Evolutionary conservation across 2,113 vertebrate genomes (phyloP), one percentile per base, ranked within the genome.

Genomic region (Macquaria ambigua): DNA sequence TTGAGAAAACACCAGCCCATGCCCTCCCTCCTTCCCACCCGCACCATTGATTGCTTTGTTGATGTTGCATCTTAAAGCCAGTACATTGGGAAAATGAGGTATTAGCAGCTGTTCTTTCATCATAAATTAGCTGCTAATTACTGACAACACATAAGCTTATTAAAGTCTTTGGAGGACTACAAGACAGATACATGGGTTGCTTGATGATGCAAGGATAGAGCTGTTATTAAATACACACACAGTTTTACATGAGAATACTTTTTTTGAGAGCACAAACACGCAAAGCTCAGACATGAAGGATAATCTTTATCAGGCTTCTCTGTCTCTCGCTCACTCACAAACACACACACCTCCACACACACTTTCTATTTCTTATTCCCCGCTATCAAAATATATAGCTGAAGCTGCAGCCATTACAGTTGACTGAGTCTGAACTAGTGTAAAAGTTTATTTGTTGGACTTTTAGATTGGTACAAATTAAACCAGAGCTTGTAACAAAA

Each of bases 51-150:
- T 87, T 69, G 52, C 77, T 83, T 79, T 82, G 83, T 90, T 89
- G 72, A 83, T 86, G 78, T 59, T 72, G 61, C 52, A 46, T 62
- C 76, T 87, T 82, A 58, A 77, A 82, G 62, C 37, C 70, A 55
- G 74, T 31, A 25, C 31, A 31, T 23, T 77, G 5, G 71, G 71
- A 74, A 81, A 83, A 80, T 63, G 14, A 88, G 76, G 80, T 81
- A 78, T 90, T 79, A 87, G 72, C 70, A 77, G 81, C 76, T 66
- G 67, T 63, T 77, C 90, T 80, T 89, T 89, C 73, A 92, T 86
- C 88, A 85, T 70, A 85, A 59, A 75, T 91, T 79, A 90, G 79
- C 61, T 76, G 74, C 83, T 79, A 88, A 89, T 93, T 90, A 92
- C 68, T 69, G 83, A 81, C 69, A 85, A 72, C 52, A 50, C 79